phyloP scores from a whole-genome alignment of 64 coral and sea anemone genomes.

The Pocillopora verrucosa region DNA sequence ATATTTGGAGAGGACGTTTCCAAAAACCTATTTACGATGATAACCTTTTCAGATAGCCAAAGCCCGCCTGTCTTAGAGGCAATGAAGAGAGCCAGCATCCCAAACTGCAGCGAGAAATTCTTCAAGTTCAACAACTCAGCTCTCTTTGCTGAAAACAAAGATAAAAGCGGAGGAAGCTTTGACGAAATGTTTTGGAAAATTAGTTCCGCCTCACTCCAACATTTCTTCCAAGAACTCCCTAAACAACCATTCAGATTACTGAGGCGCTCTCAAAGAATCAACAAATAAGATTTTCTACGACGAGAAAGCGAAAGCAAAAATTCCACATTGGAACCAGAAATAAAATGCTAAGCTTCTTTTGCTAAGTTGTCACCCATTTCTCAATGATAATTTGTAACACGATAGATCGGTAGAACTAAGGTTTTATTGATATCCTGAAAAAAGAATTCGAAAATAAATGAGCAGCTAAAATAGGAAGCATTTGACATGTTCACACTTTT shows the following conservation, averaged over 20 bases:
- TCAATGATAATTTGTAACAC: too few relatives aligned
- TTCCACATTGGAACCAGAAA: background rate
- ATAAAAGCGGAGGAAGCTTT: background rate
- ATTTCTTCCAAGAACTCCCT: background rate
- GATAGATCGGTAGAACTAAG: too few relatives aligned
- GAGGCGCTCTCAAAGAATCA: background rate
- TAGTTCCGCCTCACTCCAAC: background rate
- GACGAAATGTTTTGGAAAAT: slow-evolving; percentile 4
- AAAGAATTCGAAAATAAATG: too few relatives aligned
- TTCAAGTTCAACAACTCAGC: slow-evolving; percentile 8
- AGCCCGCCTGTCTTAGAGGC: slow-evolving; percentile 25
- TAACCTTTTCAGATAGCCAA: slow-evolving; percentile 55
- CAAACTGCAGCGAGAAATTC: background rate
- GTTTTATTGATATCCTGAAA: too few relatives aligned
- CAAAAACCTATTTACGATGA: slow-evolving; percentile 56
- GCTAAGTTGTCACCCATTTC: too few relatives aligned
- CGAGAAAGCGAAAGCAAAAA: background rate
- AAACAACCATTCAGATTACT: too few relatives aligned
- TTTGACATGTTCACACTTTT: too few relatives aligned
- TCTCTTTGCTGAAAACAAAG: background rate
- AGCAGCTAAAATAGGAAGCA: too few relatives aligned
- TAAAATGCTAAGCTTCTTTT: too few relatives aligned
- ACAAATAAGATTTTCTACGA: background rate
- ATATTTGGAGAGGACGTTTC: slow-evolving; percentile 49
- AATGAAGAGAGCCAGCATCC: slow-evolving; percentile 22